Evolutionary conservation across 37 sponge, comb jelly and placozoan genomes (phyloP).

Genomic region (Agelas oroides): DNA sequence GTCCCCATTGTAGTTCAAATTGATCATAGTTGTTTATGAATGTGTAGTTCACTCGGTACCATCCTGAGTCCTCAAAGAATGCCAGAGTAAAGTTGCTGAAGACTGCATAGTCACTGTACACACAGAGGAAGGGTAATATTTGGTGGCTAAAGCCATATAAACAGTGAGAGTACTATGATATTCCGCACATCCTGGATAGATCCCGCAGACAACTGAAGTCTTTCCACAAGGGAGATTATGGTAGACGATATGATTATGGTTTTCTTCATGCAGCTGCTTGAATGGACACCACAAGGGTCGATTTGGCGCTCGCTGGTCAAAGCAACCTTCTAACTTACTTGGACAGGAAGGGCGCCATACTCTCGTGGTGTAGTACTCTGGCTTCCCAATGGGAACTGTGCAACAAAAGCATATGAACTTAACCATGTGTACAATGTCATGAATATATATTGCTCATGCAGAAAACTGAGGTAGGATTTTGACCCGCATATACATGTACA

Average conservation of each 20-base stretch:
- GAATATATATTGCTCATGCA: too few relatives aligned
- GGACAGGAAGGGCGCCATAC: constrained; percentile 17
- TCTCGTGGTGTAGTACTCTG: constrained; percentile 17
- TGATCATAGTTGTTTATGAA: constrained; percentile 1
- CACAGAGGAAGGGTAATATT: not conserved
- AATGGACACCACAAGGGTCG: too few relatives aligned
- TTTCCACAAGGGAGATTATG: too few relatives aligned
- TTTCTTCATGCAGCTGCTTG: too few relatives aligned
- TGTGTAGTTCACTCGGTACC: constrained; percentile 65
- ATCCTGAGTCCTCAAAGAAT: constrained; percentile 59
- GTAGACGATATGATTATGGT: too few relatives aligned
- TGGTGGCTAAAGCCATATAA: not conserved
- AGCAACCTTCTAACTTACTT: not conserved
- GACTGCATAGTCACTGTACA: constrained; percentile 28
- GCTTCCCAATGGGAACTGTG: constrained; percentile 49
- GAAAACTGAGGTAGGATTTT: too few relatives aligned
- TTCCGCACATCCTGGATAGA: too few relatives aligned
- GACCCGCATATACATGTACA: too few relatives aligned
- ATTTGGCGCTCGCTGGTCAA: too few relatives aligned
- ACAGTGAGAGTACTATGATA: not conserved
- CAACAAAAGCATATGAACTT: not conserved
- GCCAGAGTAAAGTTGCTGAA: constrained; percentile 47
- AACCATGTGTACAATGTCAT: not conserved
- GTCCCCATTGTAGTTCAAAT: constrained; percentile 33
- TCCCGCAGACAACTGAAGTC: too few relatives aligned